Percentiles rank a stretch among this genome's conserved stretches.
These are phyloP conservation scores for Anorthoa munda DNA, from an alignment of 2,888 invertebrate species.

Conservation along the genomic window DNA sequence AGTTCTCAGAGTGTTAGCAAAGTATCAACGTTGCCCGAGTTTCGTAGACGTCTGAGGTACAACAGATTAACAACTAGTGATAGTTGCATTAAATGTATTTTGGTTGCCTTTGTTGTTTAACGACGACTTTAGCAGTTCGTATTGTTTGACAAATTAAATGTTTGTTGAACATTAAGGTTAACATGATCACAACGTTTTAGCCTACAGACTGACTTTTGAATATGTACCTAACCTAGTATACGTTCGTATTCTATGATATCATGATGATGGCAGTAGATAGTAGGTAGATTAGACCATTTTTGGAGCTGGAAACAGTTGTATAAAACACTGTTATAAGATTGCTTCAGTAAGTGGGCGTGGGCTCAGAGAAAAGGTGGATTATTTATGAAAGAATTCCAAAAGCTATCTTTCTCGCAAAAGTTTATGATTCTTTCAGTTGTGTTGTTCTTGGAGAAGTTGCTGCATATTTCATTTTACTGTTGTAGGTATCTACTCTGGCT, in stretches of 20 bases:
- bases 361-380: neutral
- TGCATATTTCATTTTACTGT: conserved; percentile 3
- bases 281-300: neutral
- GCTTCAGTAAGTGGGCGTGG: neutral
- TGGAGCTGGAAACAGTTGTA: neutral
- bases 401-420: neutral
- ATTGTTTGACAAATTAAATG: conserved; percentile 32
- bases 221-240: neutral
- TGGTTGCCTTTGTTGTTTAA: conserved; percentile 36
- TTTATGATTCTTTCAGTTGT: conserved; percentile 1
- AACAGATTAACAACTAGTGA: conserved; percentile 39
- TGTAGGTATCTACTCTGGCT: neutral
- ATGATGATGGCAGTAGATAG: too few species aligned
- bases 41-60: conserved; percentile 22
- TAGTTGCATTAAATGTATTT: conserved; percentile 29
- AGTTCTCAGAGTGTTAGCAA: conserved; percentile 27
- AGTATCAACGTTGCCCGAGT: conserved; percentile 32
- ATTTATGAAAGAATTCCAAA: conserved; percentile 12
- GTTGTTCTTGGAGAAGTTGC: neutral
- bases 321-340: neutral
- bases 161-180: conserved; percentile 28
- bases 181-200: conserved; percentile 26
- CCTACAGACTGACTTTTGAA: neutral
- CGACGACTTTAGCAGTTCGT: conserved; percentile 12
- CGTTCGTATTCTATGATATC: neutral